Conservation (phyloP, 2,797 vertebrate genomes). For the Phalanger gymnotis region DNA sequence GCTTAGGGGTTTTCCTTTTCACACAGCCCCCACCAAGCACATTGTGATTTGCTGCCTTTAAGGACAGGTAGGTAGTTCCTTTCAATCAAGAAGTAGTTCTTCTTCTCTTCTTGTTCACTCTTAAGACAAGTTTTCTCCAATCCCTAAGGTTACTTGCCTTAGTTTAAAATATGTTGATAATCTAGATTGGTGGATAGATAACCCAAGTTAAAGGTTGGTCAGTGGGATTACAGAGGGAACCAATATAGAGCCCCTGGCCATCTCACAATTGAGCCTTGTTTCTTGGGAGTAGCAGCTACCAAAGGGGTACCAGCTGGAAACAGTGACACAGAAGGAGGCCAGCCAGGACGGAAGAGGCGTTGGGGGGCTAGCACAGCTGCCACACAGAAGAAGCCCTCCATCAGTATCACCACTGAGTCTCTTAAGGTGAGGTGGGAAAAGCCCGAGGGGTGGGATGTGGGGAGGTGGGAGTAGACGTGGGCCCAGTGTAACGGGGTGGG, state of each 20-base stretch:
- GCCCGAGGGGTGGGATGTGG: slow-evolving; percentile 42
- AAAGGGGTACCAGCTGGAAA: slow-evolving; percentile 87
- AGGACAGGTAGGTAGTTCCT: slow-evolving; percentile 10
- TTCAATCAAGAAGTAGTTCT: not conserved
- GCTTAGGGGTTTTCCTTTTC: not conserved
- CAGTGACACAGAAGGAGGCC: slow-evolving; percentile 84
- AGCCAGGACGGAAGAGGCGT: slow-evolving; percentile 91
- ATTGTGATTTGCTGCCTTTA: slow-evolving; percentile 13
- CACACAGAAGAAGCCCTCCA: slow-evolving; percentile 94
- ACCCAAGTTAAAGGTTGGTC: slow-evolving; percentile 22
- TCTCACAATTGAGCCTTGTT: slow-evolving; percentile 67
- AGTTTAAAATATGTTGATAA: slow-evolving; percentile 53
- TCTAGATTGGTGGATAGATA: not conserved
- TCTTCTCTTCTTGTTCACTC: slow-evolving; percentile 33
- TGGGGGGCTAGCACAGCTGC: slow-evolving; percentile 94
- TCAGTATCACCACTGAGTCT: slow-evolving; percentile 95
- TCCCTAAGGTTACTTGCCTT: slow-evolving; percentile 20
- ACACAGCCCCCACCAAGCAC: not conserved
- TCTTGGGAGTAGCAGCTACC: slow-evolving; percentile 76
- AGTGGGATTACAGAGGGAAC: slow-evolving; percentile 28
- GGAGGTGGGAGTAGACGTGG: slow-evolving; percentile 73
- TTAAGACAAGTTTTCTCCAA: slow-evolving; percentile 23
- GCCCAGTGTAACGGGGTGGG: slow-evolving; percentile 80
- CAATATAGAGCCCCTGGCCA: slow-evolving; percentile 40
- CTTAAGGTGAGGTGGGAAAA: slow-evolving; percentile 89